Base-by-base conservation (phyloP, 2,888 invertebrate species). In the Nebria salina region DNA sequence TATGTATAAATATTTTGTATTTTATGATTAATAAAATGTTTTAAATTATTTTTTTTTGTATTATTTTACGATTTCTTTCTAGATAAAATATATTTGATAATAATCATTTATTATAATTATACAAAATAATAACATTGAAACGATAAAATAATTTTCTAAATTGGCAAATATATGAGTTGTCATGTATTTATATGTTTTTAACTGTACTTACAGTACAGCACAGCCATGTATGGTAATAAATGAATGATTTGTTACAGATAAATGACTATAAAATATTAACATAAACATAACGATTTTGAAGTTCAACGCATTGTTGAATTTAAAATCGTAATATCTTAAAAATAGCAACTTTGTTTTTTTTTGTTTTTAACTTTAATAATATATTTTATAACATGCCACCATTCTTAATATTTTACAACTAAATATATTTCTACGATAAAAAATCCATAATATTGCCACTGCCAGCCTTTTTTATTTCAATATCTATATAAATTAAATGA, bases 361-460 rank as follows among this genome's bases (percentile, higher is more conserved):
- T 64, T 74, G 3, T n/a, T 20, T 43, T 75, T 54, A 75, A 34
- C 34, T 34, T 34, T 34, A 64, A 75, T 75, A 65, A 66, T 20
- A 70, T 70, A 65, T 79, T 74, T 65, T 70, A 15, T 75, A 80
- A 70, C 80, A 75, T 75, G 75, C 80, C 80, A 80, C 80, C 80
- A 64, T 65, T 74, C 75, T 80, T 68, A 75, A 64, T 75, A 64
- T 54, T 20, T 75, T 75, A 75, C 54, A 75, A 70, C 80, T 80
- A 75, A 41, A 76, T 76, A 81, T 81, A 81, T 81, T 72, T 76
- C 76, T 76, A 76, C 65, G 11, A 70, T 75, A 75, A 80, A 72
- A 83, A 85, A 85, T 84, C 83, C 4, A 83, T 84, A 85, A 86
- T 88, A 88, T 88, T 88, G 88, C 88, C 87, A 87, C 87, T 87